Evolutionary conservation across 2,797 vertebrate genomes (phyloP), one percentile per base, ranked within the genome.

Genomic region (Harpagifer antarcticus): DNA sequence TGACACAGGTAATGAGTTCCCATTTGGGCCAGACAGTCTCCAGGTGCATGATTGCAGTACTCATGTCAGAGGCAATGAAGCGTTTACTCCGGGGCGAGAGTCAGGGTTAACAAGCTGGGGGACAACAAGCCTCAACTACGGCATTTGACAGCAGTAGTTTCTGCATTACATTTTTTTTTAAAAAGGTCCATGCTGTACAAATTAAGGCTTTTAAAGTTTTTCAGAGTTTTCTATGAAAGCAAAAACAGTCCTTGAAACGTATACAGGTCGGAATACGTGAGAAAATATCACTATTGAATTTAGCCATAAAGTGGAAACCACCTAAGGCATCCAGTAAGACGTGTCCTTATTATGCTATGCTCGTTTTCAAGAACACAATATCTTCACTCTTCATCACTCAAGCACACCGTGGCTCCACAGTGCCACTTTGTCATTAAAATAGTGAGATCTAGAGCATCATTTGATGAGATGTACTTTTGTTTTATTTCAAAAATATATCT

Each of bases 1-100:
- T 90, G 92, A 92, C 93, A 93, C 84, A 77, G 91, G 81, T 90
- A 92, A 93, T 88, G 78, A 81, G 79, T 69, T 82, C 58, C 85
- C 84, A 86, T 82, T 88, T 83, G 63, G 72, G 49, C 79, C 76
- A 79, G 72, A 87, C 57, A 42, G 76, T 72, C 78, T 77, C 68
- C 86, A 86, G 85, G 81, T 83, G 86, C 68, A 64, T 87, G 91
- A 93, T 90, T 91, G 83, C 76, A 0, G 43, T 43, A 27, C 67
- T 82, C 68, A 65, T 84, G 86, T 90, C 85, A 82, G 55, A 79
- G 42, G 79, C 70, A 81, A 80, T 68, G 45, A 82, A 67, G 72
- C 83, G 0, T 88, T 92, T 88, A 84, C 68, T 55, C 78, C 33
- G 54, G 87, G 88, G 89, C 84, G 86, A 55, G 66, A 87, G 74